Conservation (phyloP, 64 coral and sea anemone genomes). For the Actinia equina region DNA sequence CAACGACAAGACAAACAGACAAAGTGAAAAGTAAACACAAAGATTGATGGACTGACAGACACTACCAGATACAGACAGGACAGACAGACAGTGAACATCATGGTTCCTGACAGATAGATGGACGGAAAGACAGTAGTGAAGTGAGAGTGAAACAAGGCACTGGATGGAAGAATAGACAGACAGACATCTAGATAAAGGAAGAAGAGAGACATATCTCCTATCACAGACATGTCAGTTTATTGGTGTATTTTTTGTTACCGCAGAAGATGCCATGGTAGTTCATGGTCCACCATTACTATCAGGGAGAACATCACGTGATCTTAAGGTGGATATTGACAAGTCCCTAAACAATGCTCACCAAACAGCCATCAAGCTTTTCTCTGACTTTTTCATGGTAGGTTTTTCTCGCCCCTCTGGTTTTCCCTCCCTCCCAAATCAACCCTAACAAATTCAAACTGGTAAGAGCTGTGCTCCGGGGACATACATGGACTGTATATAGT, state of each 20-base stretch:
- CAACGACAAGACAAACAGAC: not conserved
- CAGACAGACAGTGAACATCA: not conserved
- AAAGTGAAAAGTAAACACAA: too few relatives aligned
- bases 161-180: not conserved
- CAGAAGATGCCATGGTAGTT: constrained; percentile 60
- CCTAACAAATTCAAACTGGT: too few relatives aligned
- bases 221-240: too few relatives aligned
- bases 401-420: too few relatives aligned
- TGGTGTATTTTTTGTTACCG: not conserved
- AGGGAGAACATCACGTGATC: constrained; percentile 73
- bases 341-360: constrained; percentile 34
- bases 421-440: too few relatives aligned
- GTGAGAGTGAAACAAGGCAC: too few relatives aligned
- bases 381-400: constrained; percentile 77
- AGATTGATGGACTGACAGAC: not conserved
- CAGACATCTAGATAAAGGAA: not conserved
- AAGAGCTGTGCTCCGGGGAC: too few relatives aligned
- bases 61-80: not conserved
- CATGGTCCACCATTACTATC: constrained; percentile 44
- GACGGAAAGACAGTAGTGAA: too few relatives aligned
- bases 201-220: too few relatives aligned
- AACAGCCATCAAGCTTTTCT: constrained; percentile 64
- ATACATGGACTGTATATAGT: too few relatives aligned
- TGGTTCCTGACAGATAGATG: not conserved
- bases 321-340: constrained; percentile 50